Evolutionary conservation across 2,888 invertebrate species (phyloP).

Genomic region (Geophilus truncorum): DNA sequence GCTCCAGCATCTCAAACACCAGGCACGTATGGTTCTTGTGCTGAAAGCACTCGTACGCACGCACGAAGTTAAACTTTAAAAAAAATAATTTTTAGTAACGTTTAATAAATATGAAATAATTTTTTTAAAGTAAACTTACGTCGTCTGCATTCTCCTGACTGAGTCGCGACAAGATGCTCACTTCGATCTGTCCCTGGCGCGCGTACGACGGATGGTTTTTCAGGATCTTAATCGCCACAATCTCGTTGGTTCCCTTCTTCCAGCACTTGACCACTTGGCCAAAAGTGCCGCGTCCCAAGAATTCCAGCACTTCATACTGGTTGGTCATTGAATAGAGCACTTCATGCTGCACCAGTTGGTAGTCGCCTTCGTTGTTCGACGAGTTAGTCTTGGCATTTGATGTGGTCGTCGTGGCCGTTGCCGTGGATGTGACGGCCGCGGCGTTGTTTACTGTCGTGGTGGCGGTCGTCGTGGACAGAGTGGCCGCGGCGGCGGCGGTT

Average conservation of each 20-base stretch:
- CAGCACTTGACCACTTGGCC: constrained; percentile 99
- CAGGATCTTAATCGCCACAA: constrained; percentile 99
- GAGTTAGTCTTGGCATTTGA: neutral
- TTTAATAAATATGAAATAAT: neutral
- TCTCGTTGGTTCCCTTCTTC: constrained; percentile 99
- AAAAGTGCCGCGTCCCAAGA: constrained; percentile 98
- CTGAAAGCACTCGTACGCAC: constrained; percentile 99
- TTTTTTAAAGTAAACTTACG: constrained; percentile 36
- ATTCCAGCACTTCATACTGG: constrained; percentile 95
- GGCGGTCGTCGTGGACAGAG: constrained; percentile 52
- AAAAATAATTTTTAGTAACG: too few relatives aligned
- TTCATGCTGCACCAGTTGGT: constrained; percentile 97
- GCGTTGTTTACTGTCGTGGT: constrained; percentile 61
- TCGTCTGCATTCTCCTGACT: constrained; percentile 98
- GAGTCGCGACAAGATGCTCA: constrained; percentile 83
- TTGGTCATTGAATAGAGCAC: constrained; percentile 93
- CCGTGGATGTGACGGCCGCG: constrained; percentile 51
- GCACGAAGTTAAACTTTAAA: constrained; percentile 89
- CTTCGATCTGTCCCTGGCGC: constrained; percentile 99
- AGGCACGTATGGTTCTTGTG: constrained; percentile 99
- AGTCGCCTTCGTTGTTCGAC: constrained; percentile 88
- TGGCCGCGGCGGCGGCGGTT: constrained; percentile 54
- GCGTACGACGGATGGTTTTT: constrained; percentile 99
- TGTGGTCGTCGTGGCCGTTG: constrained; percentile 59
- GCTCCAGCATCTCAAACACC: constrained; percentile 99